These are phyloP conservation scores for Oreortyx pictus DNA, from an alignment of 2,797 vertebrate genomes.

Conservation along the genomic window DNA sequence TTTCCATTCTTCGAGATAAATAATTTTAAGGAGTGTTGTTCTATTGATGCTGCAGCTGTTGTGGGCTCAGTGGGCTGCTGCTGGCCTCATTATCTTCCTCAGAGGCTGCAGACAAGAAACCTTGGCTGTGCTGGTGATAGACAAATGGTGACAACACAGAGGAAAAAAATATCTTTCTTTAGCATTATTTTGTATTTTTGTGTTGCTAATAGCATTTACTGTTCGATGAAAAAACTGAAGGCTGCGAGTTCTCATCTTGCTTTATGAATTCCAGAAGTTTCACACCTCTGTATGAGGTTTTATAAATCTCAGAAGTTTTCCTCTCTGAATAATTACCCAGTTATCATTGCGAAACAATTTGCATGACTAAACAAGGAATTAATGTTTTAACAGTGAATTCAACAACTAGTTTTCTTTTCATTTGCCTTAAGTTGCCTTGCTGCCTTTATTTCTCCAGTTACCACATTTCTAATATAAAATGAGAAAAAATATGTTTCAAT, in stretches of 20 bases:
- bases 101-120: not conserved
- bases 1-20: not conserved
- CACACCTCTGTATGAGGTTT: not conserved
- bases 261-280: conserved; percentile 14
- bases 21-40: not conserved
- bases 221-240: not conserved
- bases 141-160: not conserved
- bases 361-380: not conserved
- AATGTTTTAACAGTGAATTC: not conserved
- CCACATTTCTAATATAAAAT: not conserved
- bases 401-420: not conserved
- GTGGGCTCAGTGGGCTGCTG: not conserved
- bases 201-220: not conserved
- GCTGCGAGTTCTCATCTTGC: not conserved
- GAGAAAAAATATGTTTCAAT: not conserved
- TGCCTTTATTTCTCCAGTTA: not conserved
- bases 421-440: conserved; percentile 5
- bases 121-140: not conserved
- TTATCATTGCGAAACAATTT: not conserved
- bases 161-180: no score
- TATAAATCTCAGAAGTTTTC: conserved; percentile 5
- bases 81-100: not conserved
- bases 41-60: not conserved
- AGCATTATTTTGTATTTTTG: not conserved
- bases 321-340: not conserved